These are phyloP conservation scores for Drosophila hamatofila DNA, from an alignment of 2,888 invertebrate genomes.

Conservation along the genomic window DNA sequence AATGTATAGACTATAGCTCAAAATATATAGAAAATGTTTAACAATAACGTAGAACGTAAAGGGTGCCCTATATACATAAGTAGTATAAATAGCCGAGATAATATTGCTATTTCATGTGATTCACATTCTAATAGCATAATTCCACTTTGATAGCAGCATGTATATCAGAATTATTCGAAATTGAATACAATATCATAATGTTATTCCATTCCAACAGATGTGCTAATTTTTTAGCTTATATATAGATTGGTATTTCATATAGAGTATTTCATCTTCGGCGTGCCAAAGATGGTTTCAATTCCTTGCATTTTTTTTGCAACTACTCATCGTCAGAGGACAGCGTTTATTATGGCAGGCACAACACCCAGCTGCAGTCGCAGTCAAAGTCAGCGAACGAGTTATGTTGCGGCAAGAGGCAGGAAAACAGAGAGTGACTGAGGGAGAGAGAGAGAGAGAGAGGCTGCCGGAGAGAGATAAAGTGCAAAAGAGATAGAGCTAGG, in stretches of 20 bases:
- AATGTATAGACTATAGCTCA: neutral
- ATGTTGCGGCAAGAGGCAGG: conserved; percentile 55
- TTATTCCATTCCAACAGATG: neutral
- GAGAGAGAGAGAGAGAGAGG: neutral
- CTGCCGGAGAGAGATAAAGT: neutral
- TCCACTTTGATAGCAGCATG: too few relatives aligned
- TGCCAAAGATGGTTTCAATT: neutral
- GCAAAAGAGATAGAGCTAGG: conserved; percentile 1
- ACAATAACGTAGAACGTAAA: too few relatives aligned
- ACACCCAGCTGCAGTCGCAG: conserved; percentile 52
- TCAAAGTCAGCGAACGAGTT: conserved; percentile 67
- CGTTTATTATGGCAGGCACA: conserved; percentile 77
- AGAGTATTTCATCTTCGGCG: neutral
- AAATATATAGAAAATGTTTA: neutral
- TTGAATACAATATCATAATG: neutral
- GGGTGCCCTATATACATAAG: too few relatives aligned
- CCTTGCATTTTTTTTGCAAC: conserved; percentile 20
- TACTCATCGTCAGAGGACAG: conserved; percentile 67
- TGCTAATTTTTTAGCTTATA: too few relatives aligned
- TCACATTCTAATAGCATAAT: too few relatives aligned
- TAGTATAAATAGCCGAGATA: too few relatives aligned
- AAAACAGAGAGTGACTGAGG: neutral
- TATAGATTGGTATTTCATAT: too few relatives aligned
- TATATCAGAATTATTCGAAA: neutral
- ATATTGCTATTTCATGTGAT: too few relatives aligned